Base-by-base conservation (phyloP, 2,797 vertebrate species). In the Pangasius sanitwongsei region DNA sequence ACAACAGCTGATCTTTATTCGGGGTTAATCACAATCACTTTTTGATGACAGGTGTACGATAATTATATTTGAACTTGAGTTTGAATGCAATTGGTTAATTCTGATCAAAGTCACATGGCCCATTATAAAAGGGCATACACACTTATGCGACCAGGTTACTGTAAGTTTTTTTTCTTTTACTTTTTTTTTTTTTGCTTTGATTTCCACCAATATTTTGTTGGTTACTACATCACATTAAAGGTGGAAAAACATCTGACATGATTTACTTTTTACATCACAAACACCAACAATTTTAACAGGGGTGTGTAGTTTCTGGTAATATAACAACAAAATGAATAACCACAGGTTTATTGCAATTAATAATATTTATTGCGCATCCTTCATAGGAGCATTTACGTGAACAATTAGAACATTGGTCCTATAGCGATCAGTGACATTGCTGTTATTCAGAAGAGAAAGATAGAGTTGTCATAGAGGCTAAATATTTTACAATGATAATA, bases 401-500 rank as follows among this genome's bases (percentile, higher is more conserved):
- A 67, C 28, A 44, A 25, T 81, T 31, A 50, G 50, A 41, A 41
- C 67, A 41, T 37, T 31, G 70, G 57, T 55, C 25, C 50, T 78
- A 20, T 55, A n/a, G 44, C 53, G 48, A 85, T 23, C 44, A 31
- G 31, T 44, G 70, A 37, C 55, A 74, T 70, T 74, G 55, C 37
- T 48, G 72, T 41, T 57, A 82, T 74, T 83, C 1, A 70, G 8
- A 87, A 82, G 61, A 70, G 37, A 87, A 82, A 69, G 28, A 86
- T 25, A 59, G 57, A 65, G 13, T 67, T 63, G 57, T 83, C 59
- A 63, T 63, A 44, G 34, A 63, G 9, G 80, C 57, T 48, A 84
- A 67, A 84, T 84, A 84, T 84, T 31, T 67, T 69, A 50, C 61
- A 84, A 3, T 69, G 13, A 84, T 67, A 65, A 84, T 67, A 65